These are phyloP conservation scores for Cebidichthys violaceus DNA, from an alignment of 2,113 vertebrate genomes.

Conservation along the genomic window DNA sequence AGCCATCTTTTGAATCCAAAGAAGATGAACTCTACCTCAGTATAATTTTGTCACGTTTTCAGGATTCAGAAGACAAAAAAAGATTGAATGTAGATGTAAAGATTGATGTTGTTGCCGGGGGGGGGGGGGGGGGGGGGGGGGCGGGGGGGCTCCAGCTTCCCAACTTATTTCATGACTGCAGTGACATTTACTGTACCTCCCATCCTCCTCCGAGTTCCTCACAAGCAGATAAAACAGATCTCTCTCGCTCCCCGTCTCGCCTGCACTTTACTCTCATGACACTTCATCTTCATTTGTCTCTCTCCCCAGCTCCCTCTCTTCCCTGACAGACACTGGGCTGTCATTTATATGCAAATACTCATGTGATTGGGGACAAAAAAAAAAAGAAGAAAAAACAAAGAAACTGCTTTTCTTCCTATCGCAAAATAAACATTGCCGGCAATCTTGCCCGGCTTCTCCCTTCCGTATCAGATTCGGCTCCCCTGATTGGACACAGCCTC, in stretches of 20 bases:
- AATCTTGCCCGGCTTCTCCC: slow-evolving; percentile 39
- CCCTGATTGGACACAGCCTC: slow-evolving; percentile 63
- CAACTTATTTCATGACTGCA: slow-evolving; percentile 60
- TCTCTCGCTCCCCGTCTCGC: slow-evolving; percentile 43
- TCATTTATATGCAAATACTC: slow-evolving; percentile 80
- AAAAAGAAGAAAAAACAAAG: background rate
- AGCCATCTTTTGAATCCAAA: background rate
- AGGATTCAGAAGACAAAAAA: background rate
- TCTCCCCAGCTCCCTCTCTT: slow-evolving; percentile 34
- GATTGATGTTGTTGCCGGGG: slow-evolving; percentile 32
- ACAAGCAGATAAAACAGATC: slow-evolving; percentile 61
- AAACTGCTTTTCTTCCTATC: slow-evolving; percentile 52
- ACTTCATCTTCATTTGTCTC: slow-evolving; percentile 73
- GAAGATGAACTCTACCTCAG: background rate
- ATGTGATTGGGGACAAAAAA: slow-evolving; percentile 37
- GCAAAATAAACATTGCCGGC: slow-evolving; percentile 65
- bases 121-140: slow-evolving; percentile 47
- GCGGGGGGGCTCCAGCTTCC: slow-evolving; percentile 41
- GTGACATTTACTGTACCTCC: slow-evolving; percentile 68
- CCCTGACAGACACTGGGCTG: slow-evolving; percentile 56
- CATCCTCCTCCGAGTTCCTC: slow-evolving; percentile 32
- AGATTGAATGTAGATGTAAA: slow-evolving; percentile 30
- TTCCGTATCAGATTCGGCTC: slow-evolving; percentile 48
- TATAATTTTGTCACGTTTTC: background rate
- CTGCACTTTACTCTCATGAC: slow-evolving; percentile 69